Evolutionary conservation across 2,888 invertebrate genomes (phyloP), one percentile per base, ranked within the genome.

Genomic region (Tetranychus truncatus): DNA sequence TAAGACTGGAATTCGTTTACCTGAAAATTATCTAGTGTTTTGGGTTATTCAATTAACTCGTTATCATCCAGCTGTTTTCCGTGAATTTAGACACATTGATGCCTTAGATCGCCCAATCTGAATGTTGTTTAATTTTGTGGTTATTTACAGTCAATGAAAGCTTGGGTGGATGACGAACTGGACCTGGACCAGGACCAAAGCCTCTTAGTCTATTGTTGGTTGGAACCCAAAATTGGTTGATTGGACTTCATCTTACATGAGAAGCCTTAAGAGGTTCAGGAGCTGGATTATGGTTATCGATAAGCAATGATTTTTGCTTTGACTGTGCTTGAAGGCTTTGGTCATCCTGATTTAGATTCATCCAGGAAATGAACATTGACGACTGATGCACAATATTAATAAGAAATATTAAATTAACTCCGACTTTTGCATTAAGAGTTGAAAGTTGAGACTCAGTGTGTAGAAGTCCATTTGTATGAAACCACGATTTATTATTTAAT

Each of bases 11-110:
- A 21, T 71, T 20, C 6, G 44, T 21, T 18, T 71, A 1, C 71
- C 71, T 34, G 24, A 9, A 9, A 20, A 71, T 18, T 34, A 21
- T 9, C 1, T 71, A 18, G 7, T 18, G 9, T 71, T 71, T 34
- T 34, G 24, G 2, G 24, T 1, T 24, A 24, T 24, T 34, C 71
- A 71, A 44, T 71, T 71, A 18, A 71, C 71, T 71, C 71, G 1
- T 20, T 18, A 34, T 44, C 71, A 44, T 8, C 71, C 24, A 1
- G 71, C 4, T 34, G 34, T 34, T 34, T 34, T 34, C 5, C 34
- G 34, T 20, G 72, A 72, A n/a, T 72, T 72, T 45, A 24, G 72
- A 34, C 44, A 72, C n/a, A 44, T 72, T 45, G 72, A 72, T 46
- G 45, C 1, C 34, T 72, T n/a, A 11, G 45, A 34, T 72, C 72